Conservation (phyloP, 2,888 invertebrate species). For the Eubasilissa splendida region DNA sequence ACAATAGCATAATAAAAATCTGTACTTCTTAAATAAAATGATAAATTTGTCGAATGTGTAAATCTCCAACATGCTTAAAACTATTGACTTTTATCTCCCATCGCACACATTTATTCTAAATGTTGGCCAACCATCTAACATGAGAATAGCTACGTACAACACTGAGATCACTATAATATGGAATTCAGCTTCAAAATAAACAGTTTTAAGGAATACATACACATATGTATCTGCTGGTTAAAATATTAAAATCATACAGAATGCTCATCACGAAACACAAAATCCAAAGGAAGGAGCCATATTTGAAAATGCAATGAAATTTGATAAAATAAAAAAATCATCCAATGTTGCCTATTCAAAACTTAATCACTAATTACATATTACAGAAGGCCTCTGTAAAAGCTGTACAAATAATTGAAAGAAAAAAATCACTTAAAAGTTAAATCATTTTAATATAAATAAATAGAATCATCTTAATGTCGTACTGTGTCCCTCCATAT, state of each 20-base stretch:
- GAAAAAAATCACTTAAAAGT: not conserved
- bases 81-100: constrained; percentile 24
- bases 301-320: not conserved
- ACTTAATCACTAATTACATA: not conserved
- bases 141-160: constrained; percentile 46
- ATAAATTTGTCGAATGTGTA: too few species aligned
- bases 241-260: constrained; percentile 6
- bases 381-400: constrained; percentile 15
- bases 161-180: constrained; percentile 56
- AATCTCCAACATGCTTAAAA: constrained; percentile 17
- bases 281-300: not conserved
- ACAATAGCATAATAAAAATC: constrained; percentile 1
- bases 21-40: not conserved
- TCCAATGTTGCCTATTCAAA: not conserved
- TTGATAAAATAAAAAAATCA: not conserved
- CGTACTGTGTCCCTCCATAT: too few species aligned
- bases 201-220: constrained; percentile 9
- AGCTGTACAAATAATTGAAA: not conserved
- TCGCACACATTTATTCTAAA: not conserved
- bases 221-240: not conserved
- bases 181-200: constrained; percentile 53
- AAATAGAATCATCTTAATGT: too few species aligned
- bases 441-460: too few species aligned
- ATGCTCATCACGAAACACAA: not conserved
- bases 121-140: constrained; percentile 4